Conservation (phyloP, 2,888 invertebrate genomes). For the Pyrrhia umbra region DNA sequence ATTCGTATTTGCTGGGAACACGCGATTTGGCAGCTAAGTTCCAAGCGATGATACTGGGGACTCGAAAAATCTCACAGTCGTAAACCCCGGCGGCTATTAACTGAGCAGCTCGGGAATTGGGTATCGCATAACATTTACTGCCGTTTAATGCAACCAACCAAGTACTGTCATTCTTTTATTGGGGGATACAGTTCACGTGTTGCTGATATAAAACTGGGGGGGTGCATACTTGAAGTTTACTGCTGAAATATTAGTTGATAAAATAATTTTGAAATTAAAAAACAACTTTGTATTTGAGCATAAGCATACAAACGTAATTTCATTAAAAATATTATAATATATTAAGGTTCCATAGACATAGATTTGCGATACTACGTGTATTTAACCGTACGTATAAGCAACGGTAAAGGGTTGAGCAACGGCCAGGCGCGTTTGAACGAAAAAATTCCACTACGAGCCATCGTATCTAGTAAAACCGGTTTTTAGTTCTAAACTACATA, state of each 20-base stretch:
- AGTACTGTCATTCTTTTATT: slow-evolving; percentile 60
- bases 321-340: slow-evolving; percentile 22
- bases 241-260: slow-evolving; percentile 30
- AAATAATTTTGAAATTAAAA: slow-evolving; percentile 32
- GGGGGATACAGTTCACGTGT: slow-evolving; percentile 57
- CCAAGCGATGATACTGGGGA: slow-evolving; percentile 60
- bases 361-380: slow-evolving; percentile 24
- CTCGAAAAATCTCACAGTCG: slow-evolving; percentile 64
- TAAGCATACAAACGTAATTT: slow-evolving; percentile 6
- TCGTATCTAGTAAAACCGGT: slow-evolving; percentile 81
- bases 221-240: slow-evolving; percentile 57
- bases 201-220: slow-evolving; percentile 50
- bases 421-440: slow-evolving; percentile 63
- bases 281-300: slow-evolving; percentile 22
- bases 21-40: slow-evolving; percentile 71
- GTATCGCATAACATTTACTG: slow-evolving; percentile 61
- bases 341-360: slow-evolving; percentile 13
- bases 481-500: slow-evolving; percentile 72
- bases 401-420: slow-evolving; percentile 62
- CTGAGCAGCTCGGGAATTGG: slow-evolving; percentile 60
- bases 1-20: slow-evolving; percentile 72
- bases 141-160: slow-evolving; percentile 64
- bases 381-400: slow-evolving; percentile 31
- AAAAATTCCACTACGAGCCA: slow-evolving; percentile 84
- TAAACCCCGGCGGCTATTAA: slow-evolving; percentile 60